Evolutionary conservation across 2,797 vertebrate genomes (phyloP), one percentile per base, ranked within the genome.

Genomic region (Bryconaethiops microstoma): DNA sequence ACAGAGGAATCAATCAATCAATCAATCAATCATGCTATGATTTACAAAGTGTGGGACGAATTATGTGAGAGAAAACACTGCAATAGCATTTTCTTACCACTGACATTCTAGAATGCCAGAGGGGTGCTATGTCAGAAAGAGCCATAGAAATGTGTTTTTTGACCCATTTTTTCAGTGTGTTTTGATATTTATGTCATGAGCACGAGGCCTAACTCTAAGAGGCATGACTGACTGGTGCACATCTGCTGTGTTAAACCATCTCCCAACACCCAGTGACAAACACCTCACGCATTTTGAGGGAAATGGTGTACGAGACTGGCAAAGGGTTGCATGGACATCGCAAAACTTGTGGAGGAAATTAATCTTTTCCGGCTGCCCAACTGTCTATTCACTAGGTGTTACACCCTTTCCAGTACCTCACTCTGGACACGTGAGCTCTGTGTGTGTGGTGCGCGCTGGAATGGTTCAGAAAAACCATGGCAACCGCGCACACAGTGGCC

Each of bases 401-500:
- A 59, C 7, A 29, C 35, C 50, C 69, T 60, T 80, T 83, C 82
- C 69, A 21, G 65, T 78, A 77, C 78, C 78, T 81, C 54, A 63
- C 77, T 40, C 21, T 19, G 40, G 76, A 85, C 76, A 71, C 77
- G 57, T 78, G 54, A 72, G 74, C 65, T 81, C 7, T 45, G 10
- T 40, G 48, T 77, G 40, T 69, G 45, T 21, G 60, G 54, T 57
- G 55, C 69, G 70, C 25, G 60, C 50, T 73, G 67, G 59, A 79
- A 65, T 74, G 68, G 72, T n/a, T 81, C 69, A 81, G 74, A 39
- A 40, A 84, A 80, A 69, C 81, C 81, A 81, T 86, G 73, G 81
- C 79, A 86, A 84, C 82, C 35, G 71, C 81, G 72, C 77, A 82
- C 64, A 64, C 35, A 2, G 54, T 69, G 63, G 79, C 42, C 75